phyloP scores from a whole-genome alignment of 1,140 invertebrate genomes.

The Drosophila carrolli region DNA sequence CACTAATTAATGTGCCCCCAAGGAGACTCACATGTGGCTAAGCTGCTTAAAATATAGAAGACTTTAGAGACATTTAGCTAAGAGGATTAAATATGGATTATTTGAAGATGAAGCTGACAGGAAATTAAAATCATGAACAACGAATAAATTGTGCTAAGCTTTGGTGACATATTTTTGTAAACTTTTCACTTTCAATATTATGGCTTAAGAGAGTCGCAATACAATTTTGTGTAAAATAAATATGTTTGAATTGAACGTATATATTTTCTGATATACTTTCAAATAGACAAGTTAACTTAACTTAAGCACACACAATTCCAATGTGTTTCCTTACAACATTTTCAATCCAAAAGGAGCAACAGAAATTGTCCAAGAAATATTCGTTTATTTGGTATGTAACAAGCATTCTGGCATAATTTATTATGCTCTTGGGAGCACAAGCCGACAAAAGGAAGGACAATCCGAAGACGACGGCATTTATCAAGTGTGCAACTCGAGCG shows the following conservation, averaged over 20 bases:
- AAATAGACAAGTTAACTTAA: conserved; percentile 20
- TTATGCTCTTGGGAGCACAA: conserved; percentile 55
- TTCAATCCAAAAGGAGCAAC: background rate
- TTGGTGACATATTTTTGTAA: too few species aligned
- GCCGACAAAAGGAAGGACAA: conserved; percentile 12
- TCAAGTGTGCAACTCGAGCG: conserved; percentile 61
- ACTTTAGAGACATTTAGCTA: background rate
- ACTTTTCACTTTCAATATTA: too few species aligned
- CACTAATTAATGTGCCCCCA: conserved; percentile 52
- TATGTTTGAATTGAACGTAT: background rate
- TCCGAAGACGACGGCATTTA: conserved; percentile 61
- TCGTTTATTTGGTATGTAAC: conserved; percentile 35
- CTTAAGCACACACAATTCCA: background rate
- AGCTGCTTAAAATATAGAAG: conserved; percentile 49
- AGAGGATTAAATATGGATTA: conserved; percentile 19
- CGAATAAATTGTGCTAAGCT: too few species aligned
- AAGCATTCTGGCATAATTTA: conserved; percentile 65
- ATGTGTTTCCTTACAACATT: conserved; percentile 1
- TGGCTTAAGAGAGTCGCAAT: too few species aligned
- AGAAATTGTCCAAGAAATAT: conserved; percentile 11
- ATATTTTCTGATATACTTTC: background rate
- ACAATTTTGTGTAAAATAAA: too few species aligned
- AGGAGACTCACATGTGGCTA: conserved; percentile 50
- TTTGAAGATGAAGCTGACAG: too few species aligned
- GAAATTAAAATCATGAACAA: background rate